phyloP scores from a whole-genome alignment of 2,888 invertebrate genomes.

The Marasmarcha lunaedactyla region DNA sequence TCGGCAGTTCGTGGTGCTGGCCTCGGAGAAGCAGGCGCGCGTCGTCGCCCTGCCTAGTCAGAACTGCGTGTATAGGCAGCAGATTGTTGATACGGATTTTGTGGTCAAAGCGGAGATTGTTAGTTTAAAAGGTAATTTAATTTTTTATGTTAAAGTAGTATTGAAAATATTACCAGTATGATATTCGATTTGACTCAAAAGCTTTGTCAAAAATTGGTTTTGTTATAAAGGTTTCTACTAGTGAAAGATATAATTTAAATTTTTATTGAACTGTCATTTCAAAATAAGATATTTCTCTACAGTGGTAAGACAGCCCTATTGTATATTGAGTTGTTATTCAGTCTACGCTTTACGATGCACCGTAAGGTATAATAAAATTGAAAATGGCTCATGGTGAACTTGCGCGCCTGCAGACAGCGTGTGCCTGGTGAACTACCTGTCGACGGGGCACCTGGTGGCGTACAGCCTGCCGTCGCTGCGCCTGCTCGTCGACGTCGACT shows the following conservation, averaged over 20 bases:
- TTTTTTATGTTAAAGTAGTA: not conserved
- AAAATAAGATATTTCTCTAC: no score
- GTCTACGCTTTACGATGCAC: no score
- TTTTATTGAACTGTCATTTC: no score
- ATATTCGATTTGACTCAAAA: no score
- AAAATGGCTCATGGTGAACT: no score
- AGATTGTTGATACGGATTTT: conserved; percentile 92
- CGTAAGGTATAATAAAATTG: no score
- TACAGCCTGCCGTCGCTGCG: conserved; percentile 96
- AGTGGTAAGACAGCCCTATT: no score
- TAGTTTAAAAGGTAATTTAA: conserved; percentile 84
- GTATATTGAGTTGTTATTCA: no score
- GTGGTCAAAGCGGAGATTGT: conserved; percentile 95
- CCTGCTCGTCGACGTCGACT: conserved; percentile 92
- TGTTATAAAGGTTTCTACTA: no score
- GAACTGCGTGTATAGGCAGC: conserved; percentile 93
- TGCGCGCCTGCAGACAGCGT: conserved; percentile 80
- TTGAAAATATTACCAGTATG: no score
- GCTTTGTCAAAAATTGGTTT: no score
- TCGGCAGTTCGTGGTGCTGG: conserved; percentile 92
- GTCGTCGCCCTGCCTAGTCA: conserved; percentile 95
- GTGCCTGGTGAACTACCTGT: conserved; percentile 93
- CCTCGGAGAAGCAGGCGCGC: conserved; percentile 94
- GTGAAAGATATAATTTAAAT: no score
- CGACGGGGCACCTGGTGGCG: conserved; percentile 92